phyloP scores from a whole-genome alignment of 2,797 vertebrate species.

The Apodemus agrarius region DNA sequence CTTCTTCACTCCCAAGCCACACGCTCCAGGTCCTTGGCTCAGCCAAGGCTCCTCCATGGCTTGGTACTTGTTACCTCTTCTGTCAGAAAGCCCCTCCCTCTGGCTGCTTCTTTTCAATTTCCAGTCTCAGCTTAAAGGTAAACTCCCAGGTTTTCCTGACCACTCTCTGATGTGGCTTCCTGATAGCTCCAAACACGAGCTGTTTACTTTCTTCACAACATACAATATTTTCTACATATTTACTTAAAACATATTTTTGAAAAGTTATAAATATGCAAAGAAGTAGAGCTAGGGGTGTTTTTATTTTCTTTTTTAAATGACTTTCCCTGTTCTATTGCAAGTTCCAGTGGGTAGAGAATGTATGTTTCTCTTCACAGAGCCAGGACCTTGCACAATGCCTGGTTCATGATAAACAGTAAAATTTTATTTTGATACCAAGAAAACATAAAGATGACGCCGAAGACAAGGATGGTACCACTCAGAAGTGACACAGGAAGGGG shows the following conservation, averaged over 20 bases:
- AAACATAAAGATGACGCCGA: constrained; percentile 37
- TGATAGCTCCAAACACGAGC: background rate
- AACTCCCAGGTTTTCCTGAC: background rate
- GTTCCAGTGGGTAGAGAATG: background rate
- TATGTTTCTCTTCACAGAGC: constrained; percentile 29
- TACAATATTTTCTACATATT: constrained; percentile 9
- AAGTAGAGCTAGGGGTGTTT: background rate
- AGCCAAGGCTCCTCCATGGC: background rate
- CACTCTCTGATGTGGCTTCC: background rate
- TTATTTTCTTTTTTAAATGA: constrained; percentile 42
- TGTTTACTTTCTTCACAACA: constrained; percentile 39
- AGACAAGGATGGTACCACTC: background rate
- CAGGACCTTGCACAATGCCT: background rate
- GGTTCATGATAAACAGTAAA: background rate
- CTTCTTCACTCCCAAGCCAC: background rate
- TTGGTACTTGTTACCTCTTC: background rate
- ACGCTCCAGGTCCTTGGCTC: background rate
- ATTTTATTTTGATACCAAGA: constrained; percentile 1
- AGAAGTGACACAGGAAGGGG: constrained; percentile 36
- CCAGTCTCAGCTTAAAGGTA: constrained; percentile 27
- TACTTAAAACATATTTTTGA: constrained; percentile 54
- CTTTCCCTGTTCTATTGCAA: background rate
- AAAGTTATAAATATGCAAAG: constrained; percentile 35
- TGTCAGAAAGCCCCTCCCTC: background rate
- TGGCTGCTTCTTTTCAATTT: constrained; percentile 37